Evolutionary conservation across 2,113 vertebrate genomes (phyloP), one percentile per base, ranked within the genome.

Genomic region (Anhinga anhinga): DNA sequence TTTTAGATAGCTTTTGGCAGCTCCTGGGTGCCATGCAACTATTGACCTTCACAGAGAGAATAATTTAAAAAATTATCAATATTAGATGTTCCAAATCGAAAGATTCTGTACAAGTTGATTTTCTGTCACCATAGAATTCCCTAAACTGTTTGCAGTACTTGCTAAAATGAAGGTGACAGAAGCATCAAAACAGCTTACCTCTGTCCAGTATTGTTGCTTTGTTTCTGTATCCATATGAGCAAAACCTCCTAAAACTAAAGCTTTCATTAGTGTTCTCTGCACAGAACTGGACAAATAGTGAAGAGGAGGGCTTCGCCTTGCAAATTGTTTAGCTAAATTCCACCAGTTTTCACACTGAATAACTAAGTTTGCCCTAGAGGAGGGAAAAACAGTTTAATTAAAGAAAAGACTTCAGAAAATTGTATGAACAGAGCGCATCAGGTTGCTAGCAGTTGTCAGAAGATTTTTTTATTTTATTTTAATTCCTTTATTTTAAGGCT

Each of bases 321-420:
- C 99, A 97, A 99, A 99, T 95, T 99, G 99, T 97, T 99, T 99
- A 14, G 99, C 99, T 98, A 99, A 98, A 95, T 98, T 99, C 99
- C 99, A 99, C 99, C 99, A 99, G 96, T 99, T 99, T 98, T 99
- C 99, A 97, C 99, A 99, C 84, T 99, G 99, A 63, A 99, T 99
- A 94, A 99, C 99, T 81, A 99, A 98, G 97, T 99, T 99, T 18
- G 99, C 99, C 98, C 99, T 99, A 95, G 27, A 96, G 91, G 42
- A 23, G 44, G 71, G 67, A 58, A 55, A 88, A 87, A 69, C 22
- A 47, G 84, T 38, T 53, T 88, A 66, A 82, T 90, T 88, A 90
- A 85, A 91, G 58, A 90, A 44, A 78, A 89, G 40, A 81, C 30
- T 84, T 86, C 66, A 80, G 22, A 71, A 91, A 76, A 65, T 4